Base-by-base conservation (phyloP, 2,797 vertebrate genomes). In the Myotis myotis region DNA sequence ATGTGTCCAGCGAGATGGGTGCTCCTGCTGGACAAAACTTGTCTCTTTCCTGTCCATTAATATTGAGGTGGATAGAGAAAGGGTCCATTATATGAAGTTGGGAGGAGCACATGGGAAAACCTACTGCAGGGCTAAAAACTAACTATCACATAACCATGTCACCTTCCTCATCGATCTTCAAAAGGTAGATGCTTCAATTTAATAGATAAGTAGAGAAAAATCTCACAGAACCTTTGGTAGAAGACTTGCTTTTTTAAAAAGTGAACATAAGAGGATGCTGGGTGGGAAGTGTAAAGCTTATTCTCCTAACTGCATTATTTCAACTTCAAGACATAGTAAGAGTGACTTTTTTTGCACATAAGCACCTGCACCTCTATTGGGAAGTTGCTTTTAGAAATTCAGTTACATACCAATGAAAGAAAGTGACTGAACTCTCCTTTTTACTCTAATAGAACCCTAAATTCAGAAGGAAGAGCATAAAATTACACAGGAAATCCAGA, bases 401-500 rank as follows among this genome's bases (percentile, higher is more conserved):
- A 55, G 53, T 51, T 41, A 60, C 13, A 64, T 17, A 66, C 5
- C 25, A 72, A 71, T 6, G 60, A 76, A 83, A 91, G 51, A 81
- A 62, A 91, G 53, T 17, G 6, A 64, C 47, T 10, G 57, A 89
- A 81, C 64, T 90, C 70, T 87, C 15, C 78, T 22, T 78, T 92
- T 92, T 81, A 28, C 74, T 75, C 60, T 87, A 47, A 25, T 7
- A 68, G n/a, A 41, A 79, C 16, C n/a, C 28, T 36, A 1, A 89
- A 11, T 51, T 6, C 93, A 92, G n/a, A 38, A 93, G 76, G 33
- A 72, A 15, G 7, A 55, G 62, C 62, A 57, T 87, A 62, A 62
- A 71, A 68, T 92, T 95, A 88, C 70, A 90, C 68, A 83, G 64
- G 30, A 92, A 94, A 57, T 81, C 70, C 33, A 93, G 70, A 79